Evolutionary conservation across 53 echinoderm and acorn worm genomes (phyloP), one percentile per base, ranked within the genome.

Genomic region (Pentamera pediparva): DNA sequence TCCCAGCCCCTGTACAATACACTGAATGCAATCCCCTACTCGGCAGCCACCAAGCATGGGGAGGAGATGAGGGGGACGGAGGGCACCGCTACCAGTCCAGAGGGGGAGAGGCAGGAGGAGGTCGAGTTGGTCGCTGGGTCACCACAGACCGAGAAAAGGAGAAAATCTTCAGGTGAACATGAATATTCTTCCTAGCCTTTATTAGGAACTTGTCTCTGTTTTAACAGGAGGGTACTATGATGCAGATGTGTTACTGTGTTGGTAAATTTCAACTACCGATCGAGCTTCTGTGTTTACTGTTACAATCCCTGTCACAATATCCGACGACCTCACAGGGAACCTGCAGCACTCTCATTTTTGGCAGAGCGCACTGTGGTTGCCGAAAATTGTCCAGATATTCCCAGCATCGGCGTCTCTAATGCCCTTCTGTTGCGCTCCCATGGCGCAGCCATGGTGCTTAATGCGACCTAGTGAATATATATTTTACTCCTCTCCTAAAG

Each of bases 41-140:
- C 88, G 3, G 58, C 40, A 11, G 81, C 86, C 19, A 75, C 82
- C 4, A 62, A 78, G 15, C 69, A 76, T 25, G 71, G 79, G 7
- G 92, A 89, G 29, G 98, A 92, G 67, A 89, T 98, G 94, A 82
- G 80, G n/a, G 31, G 56, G 0, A 65, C 35, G 41, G 55, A 30
- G n/a, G 18, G 43, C 3, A 56, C 34, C 8, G 75, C 71, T 32
- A 24, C 47, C 21, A 78, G 70, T 11, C 27, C 43, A 7, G 74
- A 61, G 54, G 21, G 30, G 32, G 61, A 26, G 21, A 11, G 58
- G 37, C 25, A 33, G 13, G 40, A 52, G 53, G 18, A 27, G 25
- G 6, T 54, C 24, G 76, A 76, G 32, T 48, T 69, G 65, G 48
- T 56, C 67, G 8, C 77, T 45, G 4, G 56, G 32, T 11, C 67